These are phyloP conservation scores for Melieria picta DNA, from an alignment of 2,888 invertebrate species.

Conservation along the genomic window DNA sequence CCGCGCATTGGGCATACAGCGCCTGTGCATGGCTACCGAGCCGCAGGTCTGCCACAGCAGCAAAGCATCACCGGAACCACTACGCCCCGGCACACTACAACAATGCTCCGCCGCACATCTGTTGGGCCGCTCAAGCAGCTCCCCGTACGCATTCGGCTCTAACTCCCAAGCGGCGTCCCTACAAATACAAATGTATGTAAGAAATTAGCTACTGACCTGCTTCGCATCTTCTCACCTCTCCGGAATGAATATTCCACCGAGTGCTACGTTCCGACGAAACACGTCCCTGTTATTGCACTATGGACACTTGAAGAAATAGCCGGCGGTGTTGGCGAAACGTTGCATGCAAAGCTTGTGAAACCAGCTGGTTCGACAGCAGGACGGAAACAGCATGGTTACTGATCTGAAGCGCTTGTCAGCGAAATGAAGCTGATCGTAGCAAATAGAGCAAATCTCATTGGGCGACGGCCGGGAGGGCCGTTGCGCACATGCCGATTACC, in stretches of 20 bases:
- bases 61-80: constrained; percentile 41
- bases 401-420: constrained; percentile 57
- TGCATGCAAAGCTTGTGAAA: constrained; percentile 80
- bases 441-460: constrained; percentile 72
- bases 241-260: constrained; percentile 81
- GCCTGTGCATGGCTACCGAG: constrained; percentile 45
- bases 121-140: constrained; percentile 73
- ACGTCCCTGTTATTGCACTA: constrained; percentile 80
- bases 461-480: constrained; percentile 24
- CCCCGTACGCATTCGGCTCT: constrained; percentile 79
- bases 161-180: constrained; percentile 88
- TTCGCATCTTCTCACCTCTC: constrained; percentile 72
- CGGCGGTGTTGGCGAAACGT: constrained; percentile 77
- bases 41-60: constrained; percentile 56
- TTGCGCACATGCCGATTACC: constrained; percentile 48
- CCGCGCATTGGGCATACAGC: constrained; percentile 27
- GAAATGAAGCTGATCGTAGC: constrained; percentile 69
- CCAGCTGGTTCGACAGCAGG: constrained; percentile 82
- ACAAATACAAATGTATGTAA: constrained; percentile 39
- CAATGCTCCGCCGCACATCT: constrained; percentile 71
- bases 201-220: background rate
- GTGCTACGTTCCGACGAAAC: constrained; percentile 53
- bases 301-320: constrained; percentile 87
- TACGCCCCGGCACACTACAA: constrained; percentile 71
- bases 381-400: constrained; percentile 72